A percentile compares a stretch with the other conserved stretches of the same genome.
Evolutionary conservation across 2,797 vertebrate genomes (phyloP).

Genomic region (Sebastes aleutianus): DNA sequence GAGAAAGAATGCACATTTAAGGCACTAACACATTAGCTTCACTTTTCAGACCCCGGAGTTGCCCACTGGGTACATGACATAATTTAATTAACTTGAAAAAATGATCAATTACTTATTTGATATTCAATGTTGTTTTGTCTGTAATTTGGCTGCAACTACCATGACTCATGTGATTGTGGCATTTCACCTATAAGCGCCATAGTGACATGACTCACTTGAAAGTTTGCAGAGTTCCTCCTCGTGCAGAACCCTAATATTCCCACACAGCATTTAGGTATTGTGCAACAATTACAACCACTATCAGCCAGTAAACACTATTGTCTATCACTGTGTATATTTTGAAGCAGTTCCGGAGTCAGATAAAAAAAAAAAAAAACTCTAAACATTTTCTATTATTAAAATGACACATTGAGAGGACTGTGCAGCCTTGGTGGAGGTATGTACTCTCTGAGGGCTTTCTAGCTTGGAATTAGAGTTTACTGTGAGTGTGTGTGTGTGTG

Average conservation of each 20-base stretch:
- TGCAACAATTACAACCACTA: neutral
- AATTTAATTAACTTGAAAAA: neutral
- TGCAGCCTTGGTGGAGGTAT: conserved; percentile 33
- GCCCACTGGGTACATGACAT: neutral
- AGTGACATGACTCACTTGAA: neutral
- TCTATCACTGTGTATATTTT: neutral
- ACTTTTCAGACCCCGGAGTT: no score
- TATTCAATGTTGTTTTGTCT: neutral
- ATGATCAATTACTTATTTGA: neutral
- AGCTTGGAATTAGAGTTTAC: conserved; percentile 29
- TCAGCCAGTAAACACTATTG: neutral
- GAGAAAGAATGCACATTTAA: accelerated
- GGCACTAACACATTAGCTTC: no score
- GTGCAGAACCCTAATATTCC: neutral
- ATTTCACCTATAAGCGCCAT: neutral
- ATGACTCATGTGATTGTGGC: neutral
- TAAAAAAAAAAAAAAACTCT: neutral
- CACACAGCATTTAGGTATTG: neutral
- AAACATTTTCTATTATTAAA: conserved; percentile 1
- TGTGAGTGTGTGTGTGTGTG: conserved; percentile 12
- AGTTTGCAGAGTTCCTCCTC: neutral
- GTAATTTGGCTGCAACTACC: no score
- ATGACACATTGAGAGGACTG: conserved; percentile 23
- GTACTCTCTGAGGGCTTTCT: conserved; percentile 27
- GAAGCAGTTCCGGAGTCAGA: neutral